Conservation (phyloP, 2,113 vertebrate species). For the Salvelinus sp. region DNA sequence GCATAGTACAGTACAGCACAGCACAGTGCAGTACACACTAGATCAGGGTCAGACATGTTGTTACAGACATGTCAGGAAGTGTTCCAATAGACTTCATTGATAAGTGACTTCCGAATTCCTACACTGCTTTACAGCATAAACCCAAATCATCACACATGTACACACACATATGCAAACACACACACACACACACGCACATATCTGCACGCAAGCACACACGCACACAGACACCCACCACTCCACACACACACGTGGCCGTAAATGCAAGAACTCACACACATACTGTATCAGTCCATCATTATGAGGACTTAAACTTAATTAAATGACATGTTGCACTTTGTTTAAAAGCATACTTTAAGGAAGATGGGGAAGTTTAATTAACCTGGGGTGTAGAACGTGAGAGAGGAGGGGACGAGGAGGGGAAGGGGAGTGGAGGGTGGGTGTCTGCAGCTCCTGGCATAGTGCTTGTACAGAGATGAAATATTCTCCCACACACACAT, state of each 20-base stretch:
- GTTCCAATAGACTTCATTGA: background rate
- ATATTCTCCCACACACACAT: slow-evolving; percentile 49
- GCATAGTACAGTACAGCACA: no score
- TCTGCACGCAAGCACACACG: slow-evolving; percentile 11
- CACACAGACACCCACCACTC: slow-evolving; percentile 1
- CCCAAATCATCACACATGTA: no score
- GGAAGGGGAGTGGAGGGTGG: no score
- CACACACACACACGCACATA: background rate
- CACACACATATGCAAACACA: no score
- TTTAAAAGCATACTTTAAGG: slow-evolving; percentile 71
- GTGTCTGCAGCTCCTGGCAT: no score
- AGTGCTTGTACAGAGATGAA: background rate
- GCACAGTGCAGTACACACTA: no score
- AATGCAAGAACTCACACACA: background rate
- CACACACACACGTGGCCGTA: slow-evolving; percentile 7
- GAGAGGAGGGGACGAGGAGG: background rate
- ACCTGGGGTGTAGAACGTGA: slow-evolving; percentile 51
- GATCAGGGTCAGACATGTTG: background rate
- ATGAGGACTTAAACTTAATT: slow-evolving; percentile 65
- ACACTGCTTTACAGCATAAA: no score
- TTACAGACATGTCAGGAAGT: background rate
- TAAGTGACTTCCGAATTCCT: background rate
- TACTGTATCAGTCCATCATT: slow-evolving; percentile 49
- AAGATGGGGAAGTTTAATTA: slow-evolving; percentile 66
- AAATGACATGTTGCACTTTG: slow-evolving; percentile 67